Evolutionary conservation across 2,113 vertebrate genomes (phyloP).

Genomic region (Hypomesus transpacificus): DNA sequence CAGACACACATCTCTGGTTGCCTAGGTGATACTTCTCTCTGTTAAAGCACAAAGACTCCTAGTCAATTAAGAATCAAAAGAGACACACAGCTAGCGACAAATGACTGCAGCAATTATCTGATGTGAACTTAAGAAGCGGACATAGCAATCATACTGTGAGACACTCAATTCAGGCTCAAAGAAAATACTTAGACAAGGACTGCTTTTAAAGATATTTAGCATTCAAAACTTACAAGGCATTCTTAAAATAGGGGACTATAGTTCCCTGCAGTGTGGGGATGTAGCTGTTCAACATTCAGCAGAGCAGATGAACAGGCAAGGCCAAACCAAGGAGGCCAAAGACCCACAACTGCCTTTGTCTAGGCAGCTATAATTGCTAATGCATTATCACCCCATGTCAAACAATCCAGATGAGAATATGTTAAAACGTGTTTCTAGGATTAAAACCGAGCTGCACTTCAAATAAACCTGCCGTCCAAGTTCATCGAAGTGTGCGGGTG

Average conservation of each 20-base stretch:
- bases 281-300: too few relatives aligned
- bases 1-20: constrained; percentile 17
- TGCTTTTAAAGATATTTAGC: neutral
- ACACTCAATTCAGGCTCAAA: neutral
- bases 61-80: constrained; percentile 37
- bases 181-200: neutral
- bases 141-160: neutral
- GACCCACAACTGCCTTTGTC: too few relatives aligned
- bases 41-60: constrained; percentile 31
- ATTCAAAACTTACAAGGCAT: neutral
- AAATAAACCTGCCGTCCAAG: neutral
- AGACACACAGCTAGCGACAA: constrained; percentile 19
- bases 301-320: too few relatives aligned
- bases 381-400: too few relatives aligned
- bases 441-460: neutral
- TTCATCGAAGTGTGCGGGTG: neutral
- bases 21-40: constrained; percentile 30
- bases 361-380: too few relatives aligned
- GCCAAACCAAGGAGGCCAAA: too few relatives aligned
- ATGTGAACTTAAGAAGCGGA: neutral
- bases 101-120: constrained; percentile 31
- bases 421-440: neutral
- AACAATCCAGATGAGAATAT: neutral
- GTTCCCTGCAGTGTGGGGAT: neutral
- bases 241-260: neutral